Evolutionary conservation across 53 echinoderm and acorn worm species (phyloP), one percentile per base, ranked within the genome.

Genomic region (Crossaster papposus): DNA sequence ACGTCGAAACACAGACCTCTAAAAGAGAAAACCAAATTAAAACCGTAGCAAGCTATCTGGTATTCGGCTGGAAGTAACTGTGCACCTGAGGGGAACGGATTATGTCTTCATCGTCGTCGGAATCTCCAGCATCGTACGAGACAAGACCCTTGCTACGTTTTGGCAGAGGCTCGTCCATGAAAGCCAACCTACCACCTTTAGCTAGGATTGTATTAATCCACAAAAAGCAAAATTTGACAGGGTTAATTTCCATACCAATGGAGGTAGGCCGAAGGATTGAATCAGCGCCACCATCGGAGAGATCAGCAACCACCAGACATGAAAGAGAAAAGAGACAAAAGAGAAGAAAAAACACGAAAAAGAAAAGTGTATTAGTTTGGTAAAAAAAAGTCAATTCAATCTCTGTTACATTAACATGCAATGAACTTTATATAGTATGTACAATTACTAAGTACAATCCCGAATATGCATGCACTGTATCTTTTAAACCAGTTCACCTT

Each of bases 61-160:
- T 77, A 70, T 62, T 90, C 4, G 89, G 90, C 50, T 79, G 83
- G 80, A 54, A 82, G 37, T 71, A 54, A 31, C 64, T 89, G 55
- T 85, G 85, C 15, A 74, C 85, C 51, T 85, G 85, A 22, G 85
- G 85, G 32, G 85, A 85, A 15, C 85, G 85, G 20, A 85, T 85
- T 26, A 85, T 85, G 35, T 95, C 95, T n/a, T 94, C 94, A 70
- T 96, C 96, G 17, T 94, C 94, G 51, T 96, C 96, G 8, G 93
- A 93, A 50, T 93, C 93, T 9, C 93, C 93, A 17, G 62, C 89
- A 37, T 96, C 94, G 58, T 96, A 94, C 1, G 95, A 95, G 23
- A 96, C 96, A 30, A 96, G 89, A 5, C 96, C 85, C 52, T 89
- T 92, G 85, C 91, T 81, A 22, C 88, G 94, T 77, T 92, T 92